Percentiles rank a stretch among this genome's conserved stretches.
phyloP scores from a whole-genome alignment of 1,140 invertebrate species.

The Portunus trituberculatus region DNA sequence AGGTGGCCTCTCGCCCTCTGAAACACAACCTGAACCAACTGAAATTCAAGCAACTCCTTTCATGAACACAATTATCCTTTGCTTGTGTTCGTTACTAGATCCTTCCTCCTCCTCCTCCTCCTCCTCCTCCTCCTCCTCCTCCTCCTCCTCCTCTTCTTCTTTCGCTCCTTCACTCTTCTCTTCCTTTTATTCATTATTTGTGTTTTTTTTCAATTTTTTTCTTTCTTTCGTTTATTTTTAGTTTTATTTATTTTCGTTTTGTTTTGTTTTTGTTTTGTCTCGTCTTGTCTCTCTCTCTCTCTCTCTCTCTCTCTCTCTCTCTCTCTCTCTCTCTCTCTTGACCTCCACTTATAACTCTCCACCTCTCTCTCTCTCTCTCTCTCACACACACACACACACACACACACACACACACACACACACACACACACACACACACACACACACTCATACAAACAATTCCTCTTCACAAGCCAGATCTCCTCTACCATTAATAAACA shows the following conservation, averaged over 20 bases:
- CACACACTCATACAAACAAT: background rate
- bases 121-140: background rate
- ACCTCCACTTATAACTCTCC: background rate
- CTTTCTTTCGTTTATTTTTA: background rate
- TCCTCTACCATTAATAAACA: no score
- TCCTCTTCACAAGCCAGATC: background rate
- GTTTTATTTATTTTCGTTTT: background rate
- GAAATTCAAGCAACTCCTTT: no score
- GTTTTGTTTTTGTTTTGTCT: background rate
- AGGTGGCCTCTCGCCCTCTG: no score
- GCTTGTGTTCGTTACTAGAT: no score
- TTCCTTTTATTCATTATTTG: background rate
- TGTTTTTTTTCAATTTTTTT: background rate
- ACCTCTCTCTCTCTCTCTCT: background rate
- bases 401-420: conserved; percentile 16
- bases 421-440: conserved; percentile 11
- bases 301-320: no score
- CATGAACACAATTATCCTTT: no score
- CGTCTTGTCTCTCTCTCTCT: no score
- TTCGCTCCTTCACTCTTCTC: background rate
- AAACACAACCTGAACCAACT: no score
- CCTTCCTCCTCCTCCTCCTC: background rate
- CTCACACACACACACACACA: background rate
- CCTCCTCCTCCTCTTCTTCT: background rate
- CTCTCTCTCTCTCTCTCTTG: background rate